A percentile compares a stretch with the other conserved stretches of the same genome.
phyloP scores from a whole-genome alignment of 2,888 invertebrate genomes.

The Salpingus planirostris region DNA sequence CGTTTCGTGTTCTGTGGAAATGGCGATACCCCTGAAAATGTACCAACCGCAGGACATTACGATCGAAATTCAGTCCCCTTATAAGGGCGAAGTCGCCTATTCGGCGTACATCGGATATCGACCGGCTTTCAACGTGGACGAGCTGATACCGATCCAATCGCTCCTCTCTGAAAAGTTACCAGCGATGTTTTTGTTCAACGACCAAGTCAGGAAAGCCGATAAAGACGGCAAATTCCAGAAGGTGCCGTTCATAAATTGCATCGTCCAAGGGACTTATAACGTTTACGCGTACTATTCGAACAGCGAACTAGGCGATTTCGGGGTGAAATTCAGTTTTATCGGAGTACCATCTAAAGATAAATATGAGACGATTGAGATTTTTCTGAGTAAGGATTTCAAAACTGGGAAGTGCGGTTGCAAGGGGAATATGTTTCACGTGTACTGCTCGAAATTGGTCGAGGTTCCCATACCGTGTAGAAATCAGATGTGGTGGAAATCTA shows the following conservation, averaged over 20 bases:
- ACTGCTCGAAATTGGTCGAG: constrained; percentile 26
- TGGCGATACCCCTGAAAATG: constrained; percentile 15
- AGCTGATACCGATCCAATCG: constrained; percentile 10
- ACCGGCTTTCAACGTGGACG: constrained; percentile 6
- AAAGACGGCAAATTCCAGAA: constrained; percentile 4
- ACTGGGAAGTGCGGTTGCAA: constrained; percentile 20
- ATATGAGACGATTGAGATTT: constrained; percentile 14
- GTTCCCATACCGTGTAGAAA: constrained; percentile 29
- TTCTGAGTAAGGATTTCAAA: constrained; percentile 15
- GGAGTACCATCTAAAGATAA: constrained; percentile 6
- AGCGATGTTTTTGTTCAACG: constrained; percentile 1
- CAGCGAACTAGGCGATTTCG: constrained; percentile 26
- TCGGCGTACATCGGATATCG: constrained; percentile 1
- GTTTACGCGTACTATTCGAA: constrained; percentile 25
- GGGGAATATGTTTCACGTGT: constrained; percentile 1
- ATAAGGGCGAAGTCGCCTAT: constrained; percentile 7
- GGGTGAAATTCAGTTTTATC: constrained; percentile 19
- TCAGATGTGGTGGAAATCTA: constrained; percentile 21
- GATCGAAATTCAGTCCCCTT: constrained; percentile 18
- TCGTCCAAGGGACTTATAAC: constrained; percentile 1
- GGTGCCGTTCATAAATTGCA: constrained; percentile 9
- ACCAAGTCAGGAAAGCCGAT: constrained; percentile 5
- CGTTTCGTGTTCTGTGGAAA: constrained; percentile 16
- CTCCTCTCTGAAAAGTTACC: too few relatives aligned
- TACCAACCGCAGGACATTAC: constrained; percentile 15